Percentiles rank a stretch among this genome's conserved stretches.
These are phyloP conservation scores for Bactericera cockerelli DNA, from an alignment of 1,140 invertebrate genomes.

Conservation along the genomic window DNA sequence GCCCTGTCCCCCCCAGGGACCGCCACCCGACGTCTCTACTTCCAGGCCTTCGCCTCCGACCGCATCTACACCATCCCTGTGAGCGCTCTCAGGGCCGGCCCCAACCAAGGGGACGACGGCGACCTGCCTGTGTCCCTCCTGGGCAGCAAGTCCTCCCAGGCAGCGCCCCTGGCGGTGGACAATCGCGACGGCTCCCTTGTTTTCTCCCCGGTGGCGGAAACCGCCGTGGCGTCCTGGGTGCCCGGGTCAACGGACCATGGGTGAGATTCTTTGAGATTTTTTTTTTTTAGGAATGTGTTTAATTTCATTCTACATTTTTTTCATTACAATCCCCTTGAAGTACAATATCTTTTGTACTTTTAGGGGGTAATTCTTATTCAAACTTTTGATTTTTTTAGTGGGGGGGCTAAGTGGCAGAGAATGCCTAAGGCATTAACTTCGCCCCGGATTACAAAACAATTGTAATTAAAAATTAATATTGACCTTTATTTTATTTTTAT, in stretches of 20 bases:
- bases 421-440: no score
- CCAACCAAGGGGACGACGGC: conserved; percentile 38
- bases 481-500: no score
- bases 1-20: conserved; percentile 43
- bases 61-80: conserved; percentile 59
- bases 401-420: not conserved
- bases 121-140: conserved; percentile 54
- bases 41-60: conserved; percentile 66
- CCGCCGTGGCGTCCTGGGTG: conserved; percentile 58
- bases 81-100: conserved; percentile 48
- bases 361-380: not conserved
- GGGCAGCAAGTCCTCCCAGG: conserved; percentile 65
- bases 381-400: not conserved
- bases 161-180: conserved; percentile 50
- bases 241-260: conserved; percentile 46
- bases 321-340: no score
- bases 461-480: no score
- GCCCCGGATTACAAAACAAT: no score
- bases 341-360: no score
- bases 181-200: conserved; percentile 48
- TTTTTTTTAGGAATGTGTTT: not conserved
- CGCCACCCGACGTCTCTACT: conserved; percentile 40
- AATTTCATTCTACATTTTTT: no score
- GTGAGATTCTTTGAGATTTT: conserved; percentile 28
- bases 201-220: conserved; percentile 59